phyloP scores from a whole-genome alignment of 2,797 vertebrate species.

The Eulemur mongoz region DNA sequence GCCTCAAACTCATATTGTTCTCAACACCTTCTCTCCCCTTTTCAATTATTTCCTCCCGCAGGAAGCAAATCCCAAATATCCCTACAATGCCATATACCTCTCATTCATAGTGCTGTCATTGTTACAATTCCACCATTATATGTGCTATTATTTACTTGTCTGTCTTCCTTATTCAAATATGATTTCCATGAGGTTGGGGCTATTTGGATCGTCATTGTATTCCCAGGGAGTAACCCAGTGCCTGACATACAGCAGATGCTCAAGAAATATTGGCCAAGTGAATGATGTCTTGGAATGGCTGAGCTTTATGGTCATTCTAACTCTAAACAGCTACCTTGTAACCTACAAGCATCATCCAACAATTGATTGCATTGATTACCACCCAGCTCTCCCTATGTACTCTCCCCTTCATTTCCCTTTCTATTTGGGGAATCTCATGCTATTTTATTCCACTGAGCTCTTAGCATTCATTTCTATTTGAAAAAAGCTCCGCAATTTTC shows the following conservation, averaged over 20 bases:
- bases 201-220: background rate
- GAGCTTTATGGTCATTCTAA: background rate
- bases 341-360: background rate
- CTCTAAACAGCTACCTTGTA: background rate
- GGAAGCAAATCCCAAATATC: background rate
- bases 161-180: background rate
- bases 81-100: background rate
- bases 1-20: background rate
- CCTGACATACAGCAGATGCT: background rate
- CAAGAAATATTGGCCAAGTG: background rate
- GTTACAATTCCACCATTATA: background rate
- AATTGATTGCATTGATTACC: background rate
- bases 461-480: background rate
- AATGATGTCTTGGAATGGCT: background rate
- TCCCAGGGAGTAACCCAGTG: background rate
- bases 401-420: background rate
- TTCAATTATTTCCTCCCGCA: background rate
- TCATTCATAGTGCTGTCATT: background rate
- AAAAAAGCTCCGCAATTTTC: background rate
- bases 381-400: background rate
- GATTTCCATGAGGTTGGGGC: background rate
- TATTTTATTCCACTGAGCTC: background rate
- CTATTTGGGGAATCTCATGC: too few species aligned
- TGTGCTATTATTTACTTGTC: background rate
- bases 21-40: background rate